Base-by-base conservation (phyloP, 2,888 invertebrate genomes). In the Yponomeuta malinellus region DNA sequence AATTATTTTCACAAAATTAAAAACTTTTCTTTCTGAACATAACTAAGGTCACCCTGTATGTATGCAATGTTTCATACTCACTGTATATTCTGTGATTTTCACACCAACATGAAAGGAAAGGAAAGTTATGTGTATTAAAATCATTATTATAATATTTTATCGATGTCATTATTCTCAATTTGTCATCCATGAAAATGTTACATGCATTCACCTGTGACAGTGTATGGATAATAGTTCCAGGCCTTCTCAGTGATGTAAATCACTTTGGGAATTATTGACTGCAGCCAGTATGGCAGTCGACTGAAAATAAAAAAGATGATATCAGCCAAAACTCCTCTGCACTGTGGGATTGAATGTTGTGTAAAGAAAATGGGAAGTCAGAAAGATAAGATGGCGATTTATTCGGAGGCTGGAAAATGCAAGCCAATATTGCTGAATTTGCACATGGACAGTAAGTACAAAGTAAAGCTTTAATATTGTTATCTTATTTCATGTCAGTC, bases 221-320 rank as follows among this genome's bases (percentile, higher is more conserved):
- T 98, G 79, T 94, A 97, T 12, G 98, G 98, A 90, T 97, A 98
- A 88, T 96, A 98, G 87, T 98, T 98, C 98, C 98, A 98, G 15
- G 98, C 97, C 83, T 97, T 98, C 88, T 98, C 98, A 72, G 96
- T 98, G 29, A 98, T 95, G 87, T 98, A 98, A 90, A 98, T 98
- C 83, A 98, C 95, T 86, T 96, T 95, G 75, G 98, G 98, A 80
- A 97, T 95, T 77, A 98, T 87, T 4, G 97, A 95, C 87, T 97
- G 97, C 71, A 98, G 93, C 97, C 97, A 98, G 82, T 96, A 96
- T 5, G 98, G 98, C 73, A 98, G 93, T 78, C 97, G 97, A 83
- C 97, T 97, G 88, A 69, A 94, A 94, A 74, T 76, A 76, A 73
- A 37, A 67, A 71, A 72, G 73, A 71, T 72, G 23, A 23, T 6